These are phyloP conservation scores for Ophion obscuratus DNA, from an alignment of 2,888 invertebrate species.

Conservation along the genomic window DNA sequence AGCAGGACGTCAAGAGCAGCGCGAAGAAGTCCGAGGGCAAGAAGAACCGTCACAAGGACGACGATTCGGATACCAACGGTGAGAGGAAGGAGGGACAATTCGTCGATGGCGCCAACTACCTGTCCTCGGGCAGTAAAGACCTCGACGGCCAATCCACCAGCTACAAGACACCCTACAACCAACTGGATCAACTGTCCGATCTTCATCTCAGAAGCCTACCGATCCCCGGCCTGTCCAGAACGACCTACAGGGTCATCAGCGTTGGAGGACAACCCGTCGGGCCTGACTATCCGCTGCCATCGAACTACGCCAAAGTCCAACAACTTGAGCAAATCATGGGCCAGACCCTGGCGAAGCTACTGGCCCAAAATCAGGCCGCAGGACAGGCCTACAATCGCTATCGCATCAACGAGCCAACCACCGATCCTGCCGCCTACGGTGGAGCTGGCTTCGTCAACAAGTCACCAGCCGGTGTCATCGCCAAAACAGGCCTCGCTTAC, in stretches of 20 bases:
- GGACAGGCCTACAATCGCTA: slow-evolving; percentile 45
- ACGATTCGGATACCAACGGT: slow-evolving; percentile 59
- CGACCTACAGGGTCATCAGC: slow-evolving; percentile 77
- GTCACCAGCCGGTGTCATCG: slow-evolving; percentile 65
- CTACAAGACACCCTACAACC: slow-evolving; percentile 76
- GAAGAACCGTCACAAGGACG: slow-evolving; percentile 68
- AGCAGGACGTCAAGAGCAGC: slow-evolving; percentile 36
- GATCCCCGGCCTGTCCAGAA: slow-evolving; percentile 68
- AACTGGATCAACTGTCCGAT: slow-evolving; percentile 73
- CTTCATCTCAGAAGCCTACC: slow-evolving; percentile 66
- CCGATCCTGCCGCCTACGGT: not conserved
- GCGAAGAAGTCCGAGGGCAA: slow-evolving; percentile 68
- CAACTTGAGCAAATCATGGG: slow-evolving; percentile 79
- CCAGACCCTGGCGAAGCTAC: slow-evolving; percentile 75
- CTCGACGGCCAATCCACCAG: slow-evolving; percentile 77
- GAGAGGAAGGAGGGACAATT: slow-evolving; percentile 72
- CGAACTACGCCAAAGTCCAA: slow-evolving; percentile 74
- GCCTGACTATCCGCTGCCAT: slow-evolving; percentile 74
- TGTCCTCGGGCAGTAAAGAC: slow-evolving; percentile 76
- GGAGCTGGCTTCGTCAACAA: not conserved
- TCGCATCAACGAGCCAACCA: slow-evolving; percentile 65
- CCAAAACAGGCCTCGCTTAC: slow-evolving; percentile 78
- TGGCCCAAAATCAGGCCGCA: slow-evolving; percentile 73
- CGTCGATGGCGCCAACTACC: slow-evolving; percentile 78
- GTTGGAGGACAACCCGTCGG: slow-evolving; percentile 76